A percentile compares a stretch with the other conserved stretches of the same genome.
Evolutionary conservation across 37 sponge, comb jelly and placozoan genomes (phyloP).

Genomic region (Ianthella basta): DNA sequence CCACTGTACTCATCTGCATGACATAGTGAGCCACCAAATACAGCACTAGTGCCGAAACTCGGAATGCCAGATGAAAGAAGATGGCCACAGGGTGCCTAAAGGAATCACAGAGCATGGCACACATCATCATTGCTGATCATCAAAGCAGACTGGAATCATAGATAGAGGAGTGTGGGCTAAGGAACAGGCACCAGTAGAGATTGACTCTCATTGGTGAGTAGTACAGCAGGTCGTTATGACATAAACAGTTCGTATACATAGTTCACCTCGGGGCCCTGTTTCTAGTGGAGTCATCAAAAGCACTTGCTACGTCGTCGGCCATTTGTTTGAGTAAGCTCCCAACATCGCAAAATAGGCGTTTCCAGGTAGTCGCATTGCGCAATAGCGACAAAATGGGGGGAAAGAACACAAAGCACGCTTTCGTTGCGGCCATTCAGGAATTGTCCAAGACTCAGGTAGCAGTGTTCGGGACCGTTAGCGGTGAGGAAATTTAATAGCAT

Average conservation of each 20-base stretch:
- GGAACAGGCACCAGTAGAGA: too few species aligned
- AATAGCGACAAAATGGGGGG: slow-evolving; percentile 73
- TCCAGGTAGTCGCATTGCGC: background rate
- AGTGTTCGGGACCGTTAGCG: background rate
- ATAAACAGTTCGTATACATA: too few species aligned
- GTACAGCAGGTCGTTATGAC: too few species aligned
- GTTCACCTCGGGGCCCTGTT: too few species aligned
- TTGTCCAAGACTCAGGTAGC: slow-evolving; percentile 56
- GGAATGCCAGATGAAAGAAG: slow-evolving; percentile 87
- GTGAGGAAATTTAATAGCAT: background rate
- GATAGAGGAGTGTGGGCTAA: too few species aligned
- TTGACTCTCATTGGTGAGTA: too few species aligned
- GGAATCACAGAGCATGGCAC: background rate
- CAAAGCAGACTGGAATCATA: too few species aligned
- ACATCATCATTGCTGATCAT: too few species aligned
- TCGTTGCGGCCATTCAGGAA: slow-evolving; percentile 76
- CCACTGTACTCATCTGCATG: background rate
- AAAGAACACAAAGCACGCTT: slow-evolving; percentile 73
- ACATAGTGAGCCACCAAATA: slow-evolving; percentile 59
- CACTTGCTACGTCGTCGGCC: slow-evolving; percentile 14
- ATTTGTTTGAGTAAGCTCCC: slow-evolving; percentile 3
- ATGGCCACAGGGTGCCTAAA: slow-evolving; percentile 80
- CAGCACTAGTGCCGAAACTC: slow-evolving; percentile 71
- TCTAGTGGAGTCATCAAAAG: background rate
- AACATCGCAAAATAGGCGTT: background rate